Evolutionary conservation across 2,113 vertebrate genomes (phyloP).

Genomic region (Nycticorax nycticorax): DNA sequence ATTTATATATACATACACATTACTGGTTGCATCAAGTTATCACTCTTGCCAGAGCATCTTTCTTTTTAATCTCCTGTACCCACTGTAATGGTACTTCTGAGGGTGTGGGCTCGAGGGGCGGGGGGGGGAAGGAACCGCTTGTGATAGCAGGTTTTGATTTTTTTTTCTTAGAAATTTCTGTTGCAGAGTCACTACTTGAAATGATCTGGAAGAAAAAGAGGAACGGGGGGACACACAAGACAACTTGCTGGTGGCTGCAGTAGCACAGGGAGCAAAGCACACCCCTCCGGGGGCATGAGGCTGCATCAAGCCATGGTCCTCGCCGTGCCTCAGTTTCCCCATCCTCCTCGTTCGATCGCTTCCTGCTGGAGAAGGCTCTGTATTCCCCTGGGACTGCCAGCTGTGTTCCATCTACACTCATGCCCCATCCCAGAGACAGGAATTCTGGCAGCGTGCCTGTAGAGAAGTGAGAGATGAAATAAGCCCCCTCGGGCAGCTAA

Average conservation of each 20-base stretch:
- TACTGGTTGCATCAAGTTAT: not conserved
- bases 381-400: not conserved
- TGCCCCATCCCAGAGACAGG: not conserved
- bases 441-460: not conserved
- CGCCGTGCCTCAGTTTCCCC: not conserved
- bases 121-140: not conserved
- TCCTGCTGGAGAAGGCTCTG: fast-evolving
- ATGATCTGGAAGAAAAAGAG: not conserved
- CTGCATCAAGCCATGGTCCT: fast-evolving
- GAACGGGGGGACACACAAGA: not conserved
- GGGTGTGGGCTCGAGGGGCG: not conserved
- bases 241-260: not conserved
- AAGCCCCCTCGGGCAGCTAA: not conserved
- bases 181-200: not conserved
- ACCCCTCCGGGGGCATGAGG: fast-evolving
- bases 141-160: not conserved
- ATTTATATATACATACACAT: not conserved
- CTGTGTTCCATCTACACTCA: not conserved
- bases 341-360: fast-evolving
- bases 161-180: not conserved
- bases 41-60: not conserved
- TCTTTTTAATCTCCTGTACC: not conserved
- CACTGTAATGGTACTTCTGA: not conserved
- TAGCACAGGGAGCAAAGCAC: not conserved
- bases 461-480: not conserved